Evolutionary conservation across 2,888 invertebrate species (phyloP), one percentile per base, ranked within the genome.

Genomic region (Euzetes globulus): DNA sequence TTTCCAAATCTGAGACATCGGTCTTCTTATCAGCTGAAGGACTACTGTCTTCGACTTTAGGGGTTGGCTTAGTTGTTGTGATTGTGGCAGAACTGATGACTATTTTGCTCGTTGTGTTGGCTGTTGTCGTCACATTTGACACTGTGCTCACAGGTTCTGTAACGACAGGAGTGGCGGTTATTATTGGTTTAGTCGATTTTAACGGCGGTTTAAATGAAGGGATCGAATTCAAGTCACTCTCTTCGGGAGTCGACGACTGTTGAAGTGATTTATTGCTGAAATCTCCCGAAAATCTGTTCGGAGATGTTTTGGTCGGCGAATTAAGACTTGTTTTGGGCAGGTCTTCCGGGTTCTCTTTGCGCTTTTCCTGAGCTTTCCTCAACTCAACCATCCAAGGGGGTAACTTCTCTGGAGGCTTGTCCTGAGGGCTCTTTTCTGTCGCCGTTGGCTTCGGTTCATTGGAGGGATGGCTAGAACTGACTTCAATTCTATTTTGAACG

Each of bases 351-450:
- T 37, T 65, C 37, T 65, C 65, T 22, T 68, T 68, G 5, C 68
- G 37, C 27, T 73, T 63, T 41, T 80, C 79, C 77, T 91, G 91
- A 80, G 89, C 90, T 78, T 90, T 85, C 81, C 91, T 91, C 78
- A 91, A 86, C 81, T 91, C 91, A 78, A 87, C 89, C 86, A 91
- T 88, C 91, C 91, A 91, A 0, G 91, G 91, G 68, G 88, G 89
- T n/a, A 74, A 25, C 22, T 68, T 68, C 15, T 68, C 68, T 11
- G 22, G 5, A 73, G 71, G 76, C 80, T 81, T 74, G n/a, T 74
- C 71, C 1, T 76, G 81, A 79, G 74, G 79, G 79, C 77, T 79
- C 19, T 33, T 79, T 22, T 33, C 55, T 33, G 72, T 7, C n/a
- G 17, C 2, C 1, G 25, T 19, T 72, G 27, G 33, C 33, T 45